phyloP scores from a whole-genome alignment of 2,113 vertebrate genomes.

The Indicator indicator region DNA sequence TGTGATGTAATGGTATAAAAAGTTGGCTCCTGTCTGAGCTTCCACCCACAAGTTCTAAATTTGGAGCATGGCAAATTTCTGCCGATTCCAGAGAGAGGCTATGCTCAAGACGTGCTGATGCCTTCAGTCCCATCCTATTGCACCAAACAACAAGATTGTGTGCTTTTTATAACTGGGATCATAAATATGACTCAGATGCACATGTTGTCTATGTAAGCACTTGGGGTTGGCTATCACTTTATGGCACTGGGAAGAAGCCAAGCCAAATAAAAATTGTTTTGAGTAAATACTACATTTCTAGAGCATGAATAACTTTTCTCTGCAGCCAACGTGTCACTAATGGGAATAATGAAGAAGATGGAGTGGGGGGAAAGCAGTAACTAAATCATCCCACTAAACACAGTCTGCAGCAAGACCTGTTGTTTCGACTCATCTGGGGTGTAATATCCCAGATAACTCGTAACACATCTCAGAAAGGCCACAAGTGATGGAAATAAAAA shows the following conservation, averaged over 20 bases:
- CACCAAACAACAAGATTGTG: constrained; percentile 53
- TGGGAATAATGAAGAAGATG: constrained; percentile 67
- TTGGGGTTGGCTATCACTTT: constrained; percentile 67
- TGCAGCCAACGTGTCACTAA: constrained; percentile 64
- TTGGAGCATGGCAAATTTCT: constrained; percentile 77
- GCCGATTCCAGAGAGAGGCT: constrained; percentile 63
- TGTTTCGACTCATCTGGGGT: constrained; percentile 56
- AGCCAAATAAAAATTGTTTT: constrained; percentile 78
- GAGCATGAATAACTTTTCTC: constrained; percentile 72
- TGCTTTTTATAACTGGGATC: constrained; percentile 61
- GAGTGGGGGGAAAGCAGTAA: constrained; percentile 44
- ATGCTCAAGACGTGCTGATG: constrained; percentile 62
- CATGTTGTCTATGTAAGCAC: constrained; percentile 65
- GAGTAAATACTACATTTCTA: constrained; percentile 76
- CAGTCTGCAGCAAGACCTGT: constrained; percentile 56
- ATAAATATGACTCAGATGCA: constrained; percentile 75
- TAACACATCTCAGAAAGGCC: constrained; percentile 53
- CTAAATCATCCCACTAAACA: constrained; percentile 58
- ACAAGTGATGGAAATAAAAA: constrained; percentile 40
- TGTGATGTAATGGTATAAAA: constrained; percentile 78
- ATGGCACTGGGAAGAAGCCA: constrained; percentile 71
- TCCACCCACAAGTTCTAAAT: constrained; percentile 77
- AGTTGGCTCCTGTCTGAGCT: constrained; percentile 66
- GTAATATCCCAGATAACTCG: constrained; percentile 48
- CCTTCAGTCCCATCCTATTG: constrained; percentile 51